A percentile compares a stretch with the other conserved stretches of the same genome.
Conservation (phyloP, 2,797 vertebrate genomes). For the Halcyon leucocephala region DNA sequence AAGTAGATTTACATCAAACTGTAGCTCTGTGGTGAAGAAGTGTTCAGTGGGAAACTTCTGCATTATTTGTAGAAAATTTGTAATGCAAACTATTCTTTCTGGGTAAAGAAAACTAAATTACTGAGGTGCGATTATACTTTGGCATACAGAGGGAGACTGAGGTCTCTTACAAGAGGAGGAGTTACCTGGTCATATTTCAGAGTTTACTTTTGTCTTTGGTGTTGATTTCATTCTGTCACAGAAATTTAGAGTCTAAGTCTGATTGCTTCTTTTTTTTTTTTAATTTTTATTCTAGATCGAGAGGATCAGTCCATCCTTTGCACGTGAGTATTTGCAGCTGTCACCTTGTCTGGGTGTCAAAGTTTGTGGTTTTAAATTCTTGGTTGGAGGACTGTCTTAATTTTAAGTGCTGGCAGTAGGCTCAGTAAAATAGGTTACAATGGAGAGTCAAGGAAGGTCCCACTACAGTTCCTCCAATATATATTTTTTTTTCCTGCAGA, state of each 20-base stretch:
- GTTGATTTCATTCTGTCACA: not conserved
- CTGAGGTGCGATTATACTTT: not conserved
- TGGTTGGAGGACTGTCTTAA: not conserved
- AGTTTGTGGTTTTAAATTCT: not conserved
- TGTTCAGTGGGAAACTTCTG: not conserved
- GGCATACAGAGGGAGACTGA: not conserved
- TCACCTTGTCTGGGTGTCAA: not conserved
- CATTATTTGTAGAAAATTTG: not conserved
- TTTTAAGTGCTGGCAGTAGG: not conserved
- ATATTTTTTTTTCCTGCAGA: not conserved
- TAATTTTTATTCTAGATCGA: slow-evolving; percentile 80
- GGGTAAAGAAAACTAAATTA: not conserved
- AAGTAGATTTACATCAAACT: not conserved
- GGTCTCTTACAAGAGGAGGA: not conserved
- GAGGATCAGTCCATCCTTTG: slow-evolving; percentile 99
- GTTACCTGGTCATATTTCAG: not conserved
- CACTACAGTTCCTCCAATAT: not conserved
- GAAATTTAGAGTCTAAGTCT: not conserved
- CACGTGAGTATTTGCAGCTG: slow-evolving; percentile 90
- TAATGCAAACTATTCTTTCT: not conserved
- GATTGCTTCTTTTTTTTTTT: not conserved
- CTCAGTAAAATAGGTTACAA: not conserved
- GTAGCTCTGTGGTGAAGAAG: not conserved
- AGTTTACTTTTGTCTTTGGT: not conserved
- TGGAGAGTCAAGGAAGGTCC: not conserved